Evolutionary conservation across 2,888 invertebrate species (phyloP), one percentile per base, ranked within the genome.

Genomic region (Mimumesa dahlbomi): DNA sequence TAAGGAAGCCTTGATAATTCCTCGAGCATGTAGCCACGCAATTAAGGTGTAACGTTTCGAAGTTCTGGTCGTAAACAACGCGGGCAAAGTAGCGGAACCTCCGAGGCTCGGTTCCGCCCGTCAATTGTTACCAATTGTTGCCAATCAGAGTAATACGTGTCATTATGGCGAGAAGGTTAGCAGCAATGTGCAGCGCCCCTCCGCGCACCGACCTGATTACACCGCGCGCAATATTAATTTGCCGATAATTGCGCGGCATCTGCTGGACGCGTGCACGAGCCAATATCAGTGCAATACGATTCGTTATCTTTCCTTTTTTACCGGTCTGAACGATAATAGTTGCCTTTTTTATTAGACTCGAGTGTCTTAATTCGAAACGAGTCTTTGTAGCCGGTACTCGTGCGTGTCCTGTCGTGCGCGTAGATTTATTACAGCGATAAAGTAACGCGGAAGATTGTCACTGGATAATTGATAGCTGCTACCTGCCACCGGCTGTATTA

Each of bases 101-200:
- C 72, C 82, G 79, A 73, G 73, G 71, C 75, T 74, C 76, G 75
- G 86, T 85, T 83, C 86, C 87, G 85, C 87, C 88, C 88, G 88
- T 87, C 87, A 87, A 88, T 88, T 88, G 87, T 87, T 87, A 87
- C 87, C 87, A 86, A 87, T 87, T 87, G 87, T 87, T 87, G 73
- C 87, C 86, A 88, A 88, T 88, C 87, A 86, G 82, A 84, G 85
- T 85, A 87, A 87, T 86, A 86, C 83, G 84, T 86, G 87, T 87
- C 84, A 87, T 87, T 87, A 70, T 62, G 53, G 62, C 59, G 53
- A 69, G 72, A 73, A 73, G 78, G 77, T 79, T 77, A 78, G 76
- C 77, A 69, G 75, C 78, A 65, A 70, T 77, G 78, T 70, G 71
- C 72, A 65, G 71, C 65, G 59, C 73, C 56, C 74, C 56, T 58